Evolutionary conservation across 2,113 vertebrate species (phyloP), one percentile per base, ranked within the genome.

Genomic region (Calyptomena viridis): DNA sequence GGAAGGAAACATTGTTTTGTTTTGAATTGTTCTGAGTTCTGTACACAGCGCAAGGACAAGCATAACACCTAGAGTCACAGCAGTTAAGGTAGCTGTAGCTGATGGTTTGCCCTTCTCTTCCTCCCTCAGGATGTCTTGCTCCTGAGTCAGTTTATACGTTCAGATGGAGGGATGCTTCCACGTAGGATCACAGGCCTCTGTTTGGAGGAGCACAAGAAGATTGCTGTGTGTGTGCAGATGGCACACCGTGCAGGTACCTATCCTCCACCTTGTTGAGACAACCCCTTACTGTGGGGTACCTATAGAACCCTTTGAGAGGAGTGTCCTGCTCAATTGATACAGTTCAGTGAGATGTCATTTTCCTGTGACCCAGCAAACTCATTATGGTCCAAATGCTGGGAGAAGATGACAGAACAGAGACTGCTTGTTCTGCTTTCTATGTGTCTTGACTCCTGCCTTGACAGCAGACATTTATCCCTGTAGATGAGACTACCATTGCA

Each of bases 121-220:
- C 49, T 90, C 83, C 87, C 8, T 33, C 89, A 99, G 99, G 99
- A 99, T 14, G 99, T 99, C 14, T 95, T 99, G 94, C 85, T 99
- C 87, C 98, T 99, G 59, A 98, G 99, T 89, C 99, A 99, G 97
- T 99, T 99, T 91, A 99, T 99, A 95, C 98, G 98, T 40, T 98
- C 98, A 21, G 98, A 99, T 44, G 99, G 99, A 75, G 98, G 99
- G 56, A 98, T 99, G 99, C 96, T 99, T 90, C 98, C 99, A 6
- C 98, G 97, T 67, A 98, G 95, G 56, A 46, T 99, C 96, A 99
- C 99, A 2, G 99, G 99, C 47, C 98, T 99, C n/a, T 99, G 99
- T 94, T 17, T 21, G 28, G 98, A 99, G 84, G 99, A 99, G 79
- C 99, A 99, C 93, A 97, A n/a, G 69, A 99, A 99, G 95, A 96